A percentile compares a stretch with the other conserved stretches of the same genome.
Evolutionary conservation across 2,797 vertebrate species (phyloP).

Genomic region (Scomberomorus guttatus): DNA sequence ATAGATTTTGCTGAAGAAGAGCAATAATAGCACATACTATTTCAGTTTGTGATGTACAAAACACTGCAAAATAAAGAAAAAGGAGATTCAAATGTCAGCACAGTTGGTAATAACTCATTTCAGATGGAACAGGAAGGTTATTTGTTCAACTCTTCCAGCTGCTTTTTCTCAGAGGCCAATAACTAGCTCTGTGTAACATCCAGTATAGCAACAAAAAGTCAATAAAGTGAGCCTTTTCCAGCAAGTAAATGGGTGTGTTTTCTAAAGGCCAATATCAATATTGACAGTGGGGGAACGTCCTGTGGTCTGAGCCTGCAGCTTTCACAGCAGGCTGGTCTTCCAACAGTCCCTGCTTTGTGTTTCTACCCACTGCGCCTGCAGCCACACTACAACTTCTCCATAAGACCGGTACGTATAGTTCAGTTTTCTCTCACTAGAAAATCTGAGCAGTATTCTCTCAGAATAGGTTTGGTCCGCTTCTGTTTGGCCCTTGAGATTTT

Average conservation of each 20-base stretch:
- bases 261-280: slow-evolving; percentile 78
- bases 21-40: background rate
- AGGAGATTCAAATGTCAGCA: background rate
- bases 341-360: slow-evolving; percentile 67
- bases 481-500: slow-evolving; percentile 14
- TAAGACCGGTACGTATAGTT: slow-evolving; percentile 42
- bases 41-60: background rate
- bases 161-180: slow-evolving; percentile 22
- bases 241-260: slow-evolving; percentile 58
- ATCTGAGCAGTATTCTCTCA: slow-evolving; percentile 23
- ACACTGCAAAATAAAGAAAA: background rate
- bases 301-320: slow-evolving; percentile 57
- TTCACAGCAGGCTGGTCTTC: slow-evolving; percentile 60
- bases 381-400: slow-evolving; percentile 30
- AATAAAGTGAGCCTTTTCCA: slow-evolving; percentile 55
- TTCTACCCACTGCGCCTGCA: slow-evolving; percentile 24
- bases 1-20: background rate
- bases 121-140: background rate
- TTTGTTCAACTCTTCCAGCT: background rate
- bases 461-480: slow-evolving; percentile 2
- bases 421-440: slow-evolving; percentile 30
- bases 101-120: slow-evolving; percentile 8
- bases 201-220: slow-evolving; percentile 43
- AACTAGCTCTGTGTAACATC: slow-evolving; percentile 40
- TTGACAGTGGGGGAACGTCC: slow-evolving; percentile 75